Base-by-base conservation (phyloP, 2,113 vertebrate species). In the Ariopsis seemanni region DNA sequence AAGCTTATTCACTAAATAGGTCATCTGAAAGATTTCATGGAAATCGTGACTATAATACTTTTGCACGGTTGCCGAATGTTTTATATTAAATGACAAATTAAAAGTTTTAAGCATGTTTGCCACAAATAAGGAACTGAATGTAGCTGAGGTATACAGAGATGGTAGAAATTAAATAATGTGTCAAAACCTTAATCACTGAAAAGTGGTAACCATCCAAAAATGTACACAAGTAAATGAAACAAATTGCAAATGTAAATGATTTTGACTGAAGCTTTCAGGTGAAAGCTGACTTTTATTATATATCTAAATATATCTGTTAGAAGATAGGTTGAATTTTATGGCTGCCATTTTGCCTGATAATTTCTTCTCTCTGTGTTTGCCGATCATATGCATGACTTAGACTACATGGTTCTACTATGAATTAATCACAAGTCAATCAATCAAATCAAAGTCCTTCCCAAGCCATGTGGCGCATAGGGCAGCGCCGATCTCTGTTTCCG, bases 1-100 rank as follows among this genome's bases (percentile, higher is more conserved):
- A 65, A 79, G 84, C 58, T 53, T 67, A 34, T 86, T 67, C 85
- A 42, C n/a, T 53, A 67, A 65, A 52, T 48, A 34, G n/a, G n/a
- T 52, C 20, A 20, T 65, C 50, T 67, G n/a, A 79, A 79, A 86
- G 17, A 65, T 53, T 14, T 52, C 18, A 86, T 86, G 50, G 74
- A 86, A 78, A 86, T 15, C 5, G 1, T 77, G 22, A 25, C 48
- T 57, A 50, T 62, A 62, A 3, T 85, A n/a, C 10, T 1, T 63
- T 48, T 85, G 22, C 84, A 78, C 53, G n/a, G 42, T 78, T 85
- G 42, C 27, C 14, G 42, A 50, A 30, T 30, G 18, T 27, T 86
- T 55, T 65, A 60, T 27, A 12, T 78, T 57, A 18, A 60, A 71
- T 34, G 1, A 42, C 48, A 15, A 85, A 84, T 30, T 30, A 42